Evolutionary conservation across 2,113 vertebrate genomes (phyloP).

Genomic region (Trematomus loennbergii): DNA sequence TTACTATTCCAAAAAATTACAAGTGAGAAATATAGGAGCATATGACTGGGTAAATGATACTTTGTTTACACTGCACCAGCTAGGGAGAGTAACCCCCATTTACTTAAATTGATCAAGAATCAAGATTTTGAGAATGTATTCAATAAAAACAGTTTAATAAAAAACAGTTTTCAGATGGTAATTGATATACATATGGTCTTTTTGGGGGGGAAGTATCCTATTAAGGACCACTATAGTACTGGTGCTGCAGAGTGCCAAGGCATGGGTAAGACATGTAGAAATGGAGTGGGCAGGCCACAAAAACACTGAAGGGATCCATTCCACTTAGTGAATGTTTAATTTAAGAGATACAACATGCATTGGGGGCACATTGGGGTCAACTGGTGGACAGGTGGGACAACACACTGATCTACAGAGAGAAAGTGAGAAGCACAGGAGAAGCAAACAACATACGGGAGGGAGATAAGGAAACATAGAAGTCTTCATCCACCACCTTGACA

Average conservation of each 20-base stretch:
- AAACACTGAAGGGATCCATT: not conserved
- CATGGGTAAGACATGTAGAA: not conserved
- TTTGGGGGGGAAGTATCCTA: too few relatives aligned
- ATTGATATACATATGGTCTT: too few relatives aligned
- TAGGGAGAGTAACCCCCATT: too few relatives aligned
- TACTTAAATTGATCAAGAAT: too few relatives aligned
- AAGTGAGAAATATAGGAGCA: too few relatives aligned
- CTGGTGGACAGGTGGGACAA: constrained; percentile 68
- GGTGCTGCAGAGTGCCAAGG: not conserved
- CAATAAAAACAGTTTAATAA: too few relatives aligned
- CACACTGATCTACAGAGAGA: constrained; percentile 4
- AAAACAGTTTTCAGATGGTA: too few relatives aligned
- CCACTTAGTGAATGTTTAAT: not conserved
- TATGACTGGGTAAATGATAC: too few relatives aligned
- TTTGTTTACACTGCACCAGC: too few relatives aligned
- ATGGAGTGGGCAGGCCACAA: not conserved
- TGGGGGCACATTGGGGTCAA: constrained; percentile 57
- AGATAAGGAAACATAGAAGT: not conserved
- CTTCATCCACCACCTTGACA: constrained; percentile 13
- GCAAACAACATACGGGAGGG: not conserved
- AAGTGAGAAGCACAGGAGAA: not conserved
- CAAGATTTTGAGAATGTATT: too few relatives aligned
- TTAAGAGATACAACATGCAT: not conserved
- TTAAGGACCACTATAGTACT: not conserved
- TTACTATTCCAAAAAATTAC: too few relatives aligned